phyloP scores from a whole-genome alignment of 1,140 invertebrate genomes.

The Anoplolepis gracilipes region DNA sequence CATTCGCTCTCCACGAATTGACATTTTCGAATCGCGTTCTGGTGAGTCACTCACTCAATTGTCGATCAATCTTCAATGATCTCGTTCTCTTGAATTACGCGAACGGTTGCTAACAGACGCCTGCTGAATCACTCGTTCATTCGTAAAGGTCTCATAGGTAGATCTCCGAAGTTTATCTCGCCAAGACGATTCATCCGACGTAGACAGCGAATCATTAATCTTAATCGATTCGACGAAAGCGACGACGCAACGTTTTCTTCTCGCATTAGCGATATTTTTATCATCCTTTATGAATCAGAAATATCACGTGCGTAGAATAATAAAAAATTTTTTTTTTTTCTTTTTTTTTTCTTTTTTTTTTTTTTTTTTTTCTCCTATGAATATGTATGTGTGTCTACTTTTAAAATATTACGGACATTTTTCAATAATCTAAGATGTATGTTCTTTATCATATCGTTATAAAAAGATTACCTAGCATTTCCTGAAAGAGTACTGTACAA shows the following conservation, averaged over 20 bases:
- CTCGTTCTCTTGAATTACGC: conserved; percentile 24
- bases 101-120: background rate
- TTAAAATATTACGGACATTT: no score
- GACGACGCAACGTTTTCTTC: background rate
- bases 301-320: background rate
- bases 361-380: no score
- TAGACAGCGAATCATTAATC: conserved; percentile 43
- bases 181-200: conserved; percentile 3
- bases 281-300: conserved; percentile 10
- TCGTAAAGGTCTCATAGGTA: conserved; percentile 30
- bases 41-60: conserved; percentile 36
- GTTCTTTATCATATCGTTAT: background rate
- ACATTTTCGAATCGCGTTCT: conserved; percentile 37
- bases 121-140: conserved; percentile 44
- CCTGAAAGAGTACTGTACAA: background rate
- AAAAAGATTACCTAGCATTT: background rate
- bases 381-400: no score
- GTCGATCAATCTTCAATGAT: background rate
- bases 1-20: background rate
- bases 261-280: background rate
- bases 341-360: no score
- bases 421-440: background rate
- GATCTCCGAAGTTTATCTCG: background rate
- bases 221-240: conserved; percentile 47
- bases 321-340: background rate